Conservation (phyloP, 1,140 invertebrate genomes). For the Dysdera silvatica region DNA sequence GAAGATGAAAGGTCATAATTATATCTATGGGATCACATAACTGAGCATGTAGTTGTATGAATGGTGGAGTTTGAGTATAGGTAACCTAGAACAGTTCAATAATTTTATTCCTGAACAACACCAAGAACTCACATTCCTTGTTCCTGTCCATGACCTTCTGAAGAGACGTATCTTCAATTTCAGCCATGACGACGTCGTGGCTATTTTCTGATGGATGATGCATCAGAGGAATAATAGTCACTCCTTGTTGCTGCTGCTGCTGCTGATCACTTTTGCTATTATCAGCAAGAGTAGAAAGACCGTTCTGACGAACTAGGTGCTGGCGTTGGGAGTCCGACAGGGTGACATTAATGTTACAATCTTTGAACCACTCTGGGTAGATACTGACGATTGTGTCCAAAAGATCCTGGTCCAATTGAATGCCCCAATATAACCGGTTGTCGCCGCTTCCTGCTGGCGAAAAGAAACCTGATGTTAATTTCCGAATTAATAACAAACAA, state of each 20-base stretch:
- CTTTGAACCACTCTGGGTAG: slow-evolving; percentile 83
- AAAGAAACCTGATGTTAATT: too few relatives aligned
- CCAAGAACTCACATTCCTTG: slow-evolving; percentile 89
- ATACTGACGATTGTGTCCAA: slow-evolving; percentile 79
- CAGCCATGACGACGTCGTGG: slow-evolving; percentile 53
- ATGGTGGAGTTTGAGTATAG: neutral
- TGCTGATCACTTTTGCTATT: too few relatives aligned
- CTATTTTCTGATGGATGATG: neutral
- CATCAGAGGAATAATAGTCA: too few relatives aligned
- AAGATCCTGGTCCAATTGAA: slow-evolving; percentile 79
- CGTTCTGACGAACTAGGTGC: too few relatives aligned
- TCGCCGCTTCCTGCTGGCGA: slow-evolving; percentile 33
- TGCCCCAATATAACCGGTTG: slow-evolving; percentile 61
- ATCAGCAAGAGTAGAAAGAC: neutral
- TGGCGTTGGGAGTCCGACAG: too few relatives aligned
- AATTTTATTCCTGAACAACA: too few relatives aligned
- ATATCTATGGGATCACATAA: neutral
- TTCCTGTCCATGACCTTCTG: slow-evolving; percentile 90
- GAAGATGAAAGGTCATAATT: neutral
- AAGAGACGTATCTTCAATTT: slow-evolving; percentile 85
- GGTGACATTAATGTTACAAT: slow-evolving; percentile 32
- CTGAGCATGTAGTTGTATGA: neutral
- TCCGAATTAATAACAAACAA: too few relatives aligned
- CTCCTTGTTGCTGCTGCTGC: too few relatives aligned
- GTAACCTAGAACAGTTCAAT: too few relatives aligned